These are phyloP conservation scores for Drosophila aff. DNA, from an alignment of 1,140 invertebrate species.

Conservation along the genomic window DNA sequence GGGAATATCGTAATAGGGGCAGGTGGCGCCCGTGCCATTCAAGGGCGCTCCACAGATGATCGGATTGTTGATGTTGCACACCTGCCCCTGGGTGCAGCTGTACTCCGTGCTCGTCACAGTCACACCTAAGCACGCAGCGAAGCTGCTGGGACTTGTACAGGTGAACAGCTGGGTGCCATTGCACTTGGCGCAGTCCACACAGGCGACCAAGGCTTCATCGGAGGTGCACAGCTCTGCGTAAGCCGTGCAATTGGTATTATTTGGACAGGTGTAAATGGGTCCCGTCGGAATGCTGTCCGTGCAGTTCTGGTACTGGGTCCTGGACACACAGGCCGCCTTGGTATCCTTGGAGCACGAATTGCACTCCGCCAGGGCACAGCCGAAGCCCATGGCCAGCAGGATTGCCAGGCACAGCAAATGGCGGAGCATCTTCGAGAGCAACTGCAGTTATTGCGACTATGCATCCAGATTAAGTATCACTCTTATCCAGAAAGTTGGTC, in stretches of 20 bases:
- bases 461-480: constrained; percentile 13
- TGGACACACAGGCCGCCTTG: constrained; percentile 20
- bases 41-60: constrained; percentile 33
- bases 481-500: constrained; percentile 9
- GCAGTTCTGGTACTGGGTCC: constrained; percentile 38
- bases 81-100: constrained; percentile 13
- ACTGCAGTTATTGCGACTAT: constrained; percentile 19
- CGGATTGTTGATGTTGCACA: constrained; percentile 28
- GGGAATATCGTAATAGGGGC: neutral
- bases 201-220: neutral
- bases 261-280: constrained; percentile 20
- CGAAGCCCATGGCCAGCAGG: neutral
- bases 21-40: constrained; percentile 18
- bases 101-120: neutral
- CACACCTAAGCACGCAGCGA: constrained; percentile 7
- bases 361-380: constrained; percentile 26
- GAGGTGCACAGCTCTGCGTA: constrained; percentile 7
- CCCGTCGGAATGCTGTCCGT: constrained; percentile 4
- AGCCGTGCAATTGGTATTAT: constrained; percentile 12
- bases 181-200: constrained; percentile 42
- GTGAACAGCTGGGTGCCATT: neutral
- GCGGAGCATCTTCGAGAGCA: constrained; percentile 43
- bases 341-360: constrained; percentile 15
- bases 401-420: constrained; percentile 11
- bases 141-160: constrained; percentile 8